Percentiles rank a stretch among this genome's conserved stretches.
These are phyloP conservation scores for Anas acuta DNA, from an alignment of 2,797 vertebrate genomes.

Conservation along the genomic window DNA sequence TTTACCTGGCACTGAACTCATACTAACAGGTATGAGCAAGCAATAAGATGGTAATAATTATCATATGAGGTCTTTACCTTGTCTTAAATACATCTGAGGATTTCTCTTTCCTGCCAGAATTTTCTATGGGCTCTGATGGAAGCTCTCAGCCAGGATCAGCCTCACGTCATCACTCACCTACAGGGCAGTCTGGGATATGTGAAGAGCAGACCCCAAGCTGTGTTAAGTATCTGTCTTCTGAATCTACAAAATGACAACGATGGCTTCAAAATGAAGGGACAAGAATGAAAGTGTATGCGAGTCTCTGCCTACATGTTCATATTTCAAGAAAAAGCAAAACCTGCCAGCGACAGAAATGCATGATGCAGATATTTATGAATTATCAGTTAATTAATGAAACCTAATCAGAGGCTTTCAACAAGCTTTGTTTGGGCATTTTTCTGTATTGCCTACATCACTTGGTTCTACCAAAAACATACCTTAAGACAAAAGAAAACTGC, in stretches of 20 bases:
- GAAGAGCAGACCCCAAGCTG: neutral
- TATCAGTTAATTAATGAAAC: neutral
- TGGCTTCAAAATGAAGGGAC: neutral
- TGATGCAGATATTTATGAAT: rapidly evolving
- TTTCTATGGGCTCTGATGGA: neutral
- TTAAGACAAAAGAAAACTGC: slow-evolving; percentile 37
- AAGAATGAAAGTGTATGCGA: neutral
- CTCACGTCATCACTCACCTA: neutral
- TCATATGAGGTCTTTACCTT: neutral
- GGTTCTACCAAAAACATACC: neutral
- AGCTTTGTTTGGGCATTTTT: neutral
- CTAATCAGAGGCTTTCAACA: neutral
- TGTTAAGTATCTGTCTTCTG: neutral
- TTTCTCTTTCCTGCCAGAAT: slow-evolving; percentile 7
- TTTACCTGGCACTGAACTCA: neutral
- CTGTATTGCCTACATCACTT: neutral
- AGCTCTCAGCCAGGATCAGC: neutral
- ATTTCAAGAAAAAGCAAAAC: neutral
- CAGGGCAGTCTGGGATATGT: neutral
- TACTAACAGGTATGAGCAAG: neutral
- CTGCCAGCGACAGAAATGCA: neutral
- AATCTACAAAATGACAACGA: neutral
- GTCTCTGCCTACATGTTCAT: neutral
- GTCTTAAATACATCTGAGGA: neutral
- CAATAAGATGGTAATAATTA: neutral